Evolutionary conservation across 2,888 invertebrate genomes (phyloP).

Genomic region (Hirtodrosophila confusa): DNA sequence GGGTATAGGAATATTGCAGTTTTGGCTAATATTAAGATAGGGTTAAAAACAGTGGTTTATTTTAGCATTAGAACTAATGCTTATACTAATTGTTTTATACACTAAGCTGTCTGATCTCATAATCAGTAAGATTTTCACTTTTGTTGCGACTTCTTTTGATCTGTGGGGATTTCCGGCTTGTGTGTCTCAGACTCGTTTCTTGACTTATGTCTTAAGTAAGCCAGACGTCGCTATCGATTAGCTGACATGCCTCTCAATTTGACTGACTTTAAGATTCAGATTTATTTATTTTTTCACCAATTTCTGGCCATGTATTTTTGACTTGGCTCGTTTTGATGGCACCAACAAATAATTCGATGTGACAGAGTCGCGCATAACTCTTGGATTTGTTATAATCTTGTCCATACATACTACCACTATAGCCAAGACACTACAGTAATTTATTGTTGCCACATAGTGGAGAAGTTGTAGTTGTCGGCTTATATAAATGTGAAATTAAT

Average conservation of each 20-base stretch:
- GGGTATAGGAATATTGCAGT: conserved; percentile 13
- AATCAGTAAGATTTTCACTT: conserved; percentile 22
- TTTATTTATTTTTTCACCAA: conserved; percentile 14
- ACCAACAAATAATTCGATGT: conserved; percentile 58
- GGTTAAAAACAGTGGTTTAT: neutral
- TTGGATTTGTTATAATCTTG: conserved; percentile 51
- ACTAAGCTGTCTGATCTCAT: neutral
- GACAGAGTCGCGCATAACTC: conserved; percentile 60
- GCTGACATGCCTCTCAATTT: conserved; percentile 26
- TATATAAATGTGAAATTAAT: conserved; percentile 77
- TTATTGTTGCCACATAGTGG: conserved; percentile 59
- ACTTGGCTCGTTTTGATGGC: conserved; percentile 42
- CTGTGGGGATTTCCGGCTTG: conserved; percentile 24
- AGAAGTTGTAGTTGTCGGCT: conserved; percentile 67
- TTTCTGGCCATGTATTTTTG: conserved; percentile 21
- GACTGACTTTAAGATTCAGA: conserved; percentile 28
- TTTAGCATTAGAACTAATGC: too few relatives aligned
- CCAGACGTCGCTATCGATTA: conserved; percentile 50
- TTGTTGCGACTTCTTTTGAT: conserved; percentile 11
- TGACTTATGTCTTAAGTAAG: conserved; percentile 29
- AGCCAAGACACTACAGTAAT: conserved; percentile 54
- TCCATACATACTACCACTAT: conserved; percentile 15
- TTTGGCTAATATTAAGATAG: too few relatives aligned
- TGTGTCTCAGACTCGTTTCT: conserved; percentile 19
- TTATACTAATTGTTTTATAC: too few relatives aligned